Conservation (phyloP, 2,888 invertebrate genomes). For the Rhimphoctona megacephalus region DNA sequence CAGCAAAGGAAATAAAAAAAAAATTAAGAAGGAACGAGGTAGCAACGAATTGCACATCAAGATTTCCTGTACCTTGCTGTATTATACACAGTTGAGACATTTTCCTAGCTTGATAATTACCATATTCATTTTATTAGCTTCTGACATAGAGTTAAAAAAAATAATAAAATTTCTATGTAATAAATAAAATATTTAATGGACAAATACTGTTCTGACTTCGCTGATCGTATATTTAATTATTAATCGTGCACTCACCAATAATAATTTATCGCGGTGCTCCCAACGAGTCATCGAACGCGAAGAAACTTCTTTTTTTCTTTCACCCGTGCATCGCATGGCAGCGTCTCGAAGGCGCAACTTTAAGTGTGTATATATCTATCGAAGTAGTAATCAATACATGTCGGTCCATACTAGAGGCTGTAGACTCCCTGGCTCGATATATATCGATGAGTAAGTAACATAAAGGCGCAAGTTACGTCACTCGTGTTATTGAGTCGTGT, state of each 20-base stretch:
- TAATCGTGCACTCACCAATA: background rate
- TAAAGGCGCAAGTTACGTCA: background rate
- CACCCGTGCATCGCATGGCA: slow-evolving; percentile 41
- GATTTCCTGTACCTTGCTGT: background rate
- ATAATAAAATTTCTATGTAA: background rate
- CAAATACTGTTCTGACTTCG: background rate
- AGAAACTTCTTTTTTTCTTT: slow-evolving; percentile 57
- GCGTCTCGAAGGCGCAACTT: slow-evolving; percentile 62
- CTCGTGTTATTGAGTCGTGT: background rate
- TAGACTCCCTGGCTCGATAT: slow-evolving; percentile 8
- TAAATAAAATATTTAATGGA: background rate
- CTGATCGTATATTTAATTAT: background rate
- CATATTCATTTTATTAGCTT: background rate
- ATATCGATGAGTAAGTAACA: background rate
- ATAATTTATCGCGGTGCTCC: background rate
- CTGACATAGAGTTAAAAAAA: background rate
- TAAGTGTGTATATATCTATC: slow-evolving; percentile 59
- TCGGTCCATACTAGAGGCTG: slow-evolving; percentile 73
- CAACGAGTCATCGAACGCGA: slow-evolving; percentile 63
- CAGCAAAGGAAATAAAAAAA: background rate
- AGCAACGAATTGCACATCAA: background rate
- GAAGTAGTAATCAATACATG: slow-evolving; percentile 79
- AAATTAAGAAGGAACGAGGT: background rate
- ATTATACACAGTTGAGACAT: background rate
- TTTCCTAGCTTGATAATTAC: background rate